Evolutionary conservation across 2,888 invertebrate genomes (phyloP).

Genomic region (Ectemnius continuus): DNA sequence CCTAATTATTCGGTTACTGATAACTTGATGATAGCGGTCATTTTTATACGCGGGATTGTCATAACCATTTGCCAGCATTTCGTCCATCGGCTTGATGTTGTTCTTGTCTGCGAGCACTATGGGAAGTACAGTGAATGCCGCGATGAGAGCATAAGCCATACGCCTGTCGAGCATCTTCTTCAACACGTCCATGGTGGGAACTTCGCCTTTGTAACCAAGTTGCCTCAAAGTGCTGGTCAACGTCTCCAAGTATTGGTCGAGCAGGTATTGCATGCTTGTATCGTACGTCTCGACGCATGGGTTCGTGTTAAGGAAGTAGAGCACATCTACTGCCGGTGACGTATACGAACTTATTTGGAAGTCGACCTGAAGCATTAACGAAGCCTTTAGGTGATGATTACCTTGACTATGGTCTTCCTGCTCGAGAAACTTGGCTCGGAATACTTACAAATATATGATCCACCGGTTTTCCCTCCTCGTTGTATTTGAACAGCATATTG

Average conservation of each 20-base stretch:
- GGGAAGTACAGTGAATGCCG: slow-evolving; percentile 63
- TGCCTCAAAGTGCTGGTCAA: slow-evolving; percentile 62
- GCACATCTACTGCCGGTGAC: slow-evolving; percentile 78
- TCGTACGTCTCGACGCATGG: slow-evolving; percentile 52
- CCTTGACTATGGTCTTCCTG: too few species aligned
- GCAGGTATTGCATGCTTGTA: slow-evolving; percentile 50
- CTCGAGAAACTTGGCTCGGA: neutral
- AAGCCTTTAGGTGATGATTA: neutral
- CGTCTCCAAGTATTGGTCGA: slow-evolving; percentile 63
- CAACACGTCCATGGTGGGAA: slow-evolving; percentile 62
- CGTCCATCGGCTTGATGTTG: slow-evolving; percentile 61
- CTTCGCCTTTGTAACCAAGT: slow-evolving; percentile 62
- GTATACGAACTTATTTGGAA: slow-evolving; percentile 77
- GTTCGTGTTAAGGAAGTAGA: slow-evolving; percentile 78
- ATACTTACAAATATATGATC: slow-evolving; percentile 70
- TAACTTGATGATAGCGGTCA: slow-evolving; percentile 50
- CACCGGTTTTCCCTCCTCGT: slow-evolving; percentile 59
- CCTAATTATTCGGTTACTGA: slow-evolving; percentile 59
- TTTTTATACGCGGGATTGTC: slow-evolving; percentile 53
- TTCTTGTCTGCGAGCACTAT: slow-evolving; percentile 62
- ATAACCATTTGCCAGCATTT: slow-evolving; percentile 55
- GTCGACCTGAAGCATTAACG: slow-evolving; percentile 76
- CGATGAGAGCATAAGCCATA: slow-evolving; percentile 56
- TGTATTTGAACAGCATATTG: slow-evolving; percentile 73
- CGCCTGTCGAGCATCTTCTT: slow-evolving; percentile 50